A percentile compares a stretch with the other conserved stretches of the same genome.
Conservation (phyloP, 2,797 vertebrate species). For the Galagoides demidoff region DNA sequence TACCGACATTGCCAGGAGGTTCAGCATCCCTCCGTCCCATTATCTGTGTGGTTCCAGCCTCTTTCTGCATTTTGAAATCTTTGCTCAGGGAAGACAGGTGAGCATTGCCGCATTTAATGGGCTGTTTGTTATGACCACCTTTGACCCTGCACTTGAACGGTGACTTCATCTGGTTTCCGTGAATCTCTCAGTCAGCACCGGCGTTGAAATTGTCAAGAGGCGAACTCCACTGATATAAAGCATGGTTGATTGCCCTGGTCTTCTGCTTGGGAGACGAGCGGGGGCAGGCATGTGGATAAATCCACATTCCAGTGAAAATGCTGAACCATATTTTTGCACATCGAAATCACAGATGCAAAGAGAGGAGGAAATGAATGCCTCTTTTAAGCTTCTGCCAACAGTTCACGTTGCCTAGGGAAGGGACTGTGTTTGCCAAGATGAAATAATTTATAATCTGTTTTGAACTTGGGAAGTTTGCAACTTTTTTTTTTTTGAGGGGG, state of each 20-base stretch:
- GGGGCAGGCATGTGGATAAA: constrained; percentile 1
- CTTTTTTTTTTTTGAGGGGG: neutral
- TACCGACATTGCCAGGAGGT: neutral
- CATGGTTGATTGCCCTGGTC: neutral
- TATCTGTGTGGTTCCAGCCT: neutral
- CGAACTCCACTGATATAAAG: neutral
- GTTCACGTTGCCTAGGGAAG: constrained; percentile 49
- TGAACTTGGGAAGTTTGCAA: constrained; percentile 47
- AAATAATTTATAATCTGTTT: constrained; percentile 42
- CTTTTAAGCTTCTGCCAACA: constrained; percentile 57
- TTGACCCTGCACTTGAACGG: neutral
- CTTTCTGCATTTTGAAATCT: neutral
- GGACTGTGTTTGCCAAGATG: constrained; percentile 56
- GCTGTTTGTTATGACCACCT: neutral
- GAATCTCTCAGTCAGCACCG: neutral
- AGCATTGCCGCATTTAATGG: neutral
- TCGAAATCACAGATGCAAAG: constrained; percentile 38
- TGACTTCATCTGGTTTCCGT: neutral
- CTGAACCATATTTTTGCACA: constrained; percentile 55
- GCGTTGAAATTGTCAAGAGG: neutral
- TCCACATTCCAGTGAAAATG: neutral
- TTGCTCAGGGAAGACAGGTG: neutral
- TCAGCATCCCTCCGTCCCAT: neutral
- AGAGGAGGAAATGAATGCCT: constrained; percentile 42
- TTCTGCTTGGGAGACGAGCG: neutral